Base-by-base conservation (phyloP, 2,888 invertebrate species). In the Lithodes maja region DNA sequence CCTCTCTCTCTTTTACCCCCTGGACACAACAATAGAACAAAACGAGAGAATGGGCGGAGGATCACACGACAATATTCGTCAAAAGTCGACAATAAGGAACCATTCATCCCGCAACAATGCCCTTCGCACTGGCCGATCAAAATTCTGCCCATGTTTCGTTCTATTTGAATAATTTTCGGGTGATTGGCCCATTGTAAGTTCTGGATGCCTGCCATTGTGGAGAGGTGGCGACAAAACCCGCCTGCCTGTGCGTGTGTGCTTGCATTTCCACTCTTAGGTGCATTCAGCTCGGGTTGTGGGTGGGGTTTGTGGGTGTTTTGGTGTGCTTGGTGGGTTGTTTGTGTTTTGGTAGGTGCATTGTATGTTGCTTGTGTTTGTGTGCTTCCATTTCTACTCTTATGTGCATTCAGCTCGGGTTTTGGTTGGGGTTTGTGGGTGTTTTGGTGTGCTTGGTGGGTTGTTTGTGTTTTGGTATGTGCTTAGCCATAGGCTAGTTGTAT, bases 121-220 rank as follows among this genome's bases (percentile, higher is more conserved):
- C 79, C 53, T n/a, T 17, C 54, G 81, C 33, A 33, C 78, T 77
- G 87, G 50, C 87, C 87, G 83, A 87, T 87, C 87, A 87, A 87
- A 87, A 87, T 87, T 87, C 87, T 71, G 87, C 68, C 87, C 87
- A 78, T 87, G 87, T 87, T 87, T 87, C 87, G 69, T 77, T 54
- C 83, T 87, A 87, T 87, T 87, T 87, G 87, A 87, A 87, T 87
- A 87, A 87, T 87, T 87, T 87, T 87, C 77, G 77, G 83, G 87
- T 87, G 87, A 87, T 87, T 87, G 87, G 87, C 87, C 87, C 87
- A 87, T 87, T 87, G 83, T 83, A 83, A 87, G 55, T 7, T 33
- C 75, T 54, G 69, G 83, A 53, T 87, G 69, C 83, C 69, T 17
- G 53, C 33, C 82, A 87, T 87, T 87, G 87, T 87, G 53, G 75